Evolutionary conservation across 2,113 vertebrate species (phyloP).

Genomic region (Rhynchopsitta pachyrhyncha): DNA sequence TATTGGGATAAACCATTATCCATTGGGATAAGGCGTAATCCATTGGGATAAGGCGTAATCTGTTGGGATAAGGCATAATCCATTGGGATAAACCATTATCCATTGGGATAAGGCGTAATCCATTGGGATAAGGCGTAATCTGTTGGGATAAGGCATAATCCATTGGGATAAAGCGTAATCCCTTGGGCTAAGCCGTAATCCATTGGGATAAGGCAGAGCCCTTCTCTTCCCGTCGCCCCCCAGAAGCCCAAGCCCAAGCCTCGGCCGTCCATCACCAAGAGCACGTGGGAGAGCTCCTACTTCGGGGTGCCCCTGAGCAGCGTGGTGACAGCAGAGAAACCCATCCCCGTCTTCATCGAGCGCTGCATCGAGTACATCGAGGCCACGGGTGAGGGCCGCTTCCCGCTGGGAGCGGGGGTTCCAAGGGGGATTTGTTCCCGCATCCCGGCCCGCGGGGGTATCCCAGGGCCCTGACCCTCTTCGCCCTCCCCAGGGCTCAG

Average conservation of each 20-base stretch:
- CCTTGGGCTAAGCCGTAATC: too few species aligned
- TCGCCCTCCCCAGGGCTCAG: constrained; percentile 77
- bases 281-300: constrained; percentile 90
- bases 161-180: accelerated
- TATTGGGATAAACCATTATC: too few species aligned
- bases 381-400: constrained; percentile 68
- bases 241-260: constrained; percentile 90
- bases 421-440: too few species aligned
- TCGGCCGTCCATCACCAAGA: constrained; percentile 87
- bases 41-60: accelerated
- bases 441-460: accelerated
- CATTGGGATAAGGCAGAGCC: too few species aligned
- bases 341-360: constrained; percentile 93
- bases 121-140: accelerated
- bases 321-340: constrained; percentile 84
- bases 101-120: accelerated
- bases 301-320: constrained; percentile 86
- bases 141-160: accelerated
- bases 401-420: too few species aligned
- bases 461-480: accelerated
- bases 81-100: accelerated
- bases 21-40: too few species aligned
- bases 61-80: accelerated
- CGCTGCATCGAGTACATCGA: constrained; percentile 95
- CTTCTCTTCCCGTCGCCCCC: not conserved